phyloP scores from a whole-genome alignment of 2,888 invertebrate genomes.

The Eubasilissa splendida region DNA sequence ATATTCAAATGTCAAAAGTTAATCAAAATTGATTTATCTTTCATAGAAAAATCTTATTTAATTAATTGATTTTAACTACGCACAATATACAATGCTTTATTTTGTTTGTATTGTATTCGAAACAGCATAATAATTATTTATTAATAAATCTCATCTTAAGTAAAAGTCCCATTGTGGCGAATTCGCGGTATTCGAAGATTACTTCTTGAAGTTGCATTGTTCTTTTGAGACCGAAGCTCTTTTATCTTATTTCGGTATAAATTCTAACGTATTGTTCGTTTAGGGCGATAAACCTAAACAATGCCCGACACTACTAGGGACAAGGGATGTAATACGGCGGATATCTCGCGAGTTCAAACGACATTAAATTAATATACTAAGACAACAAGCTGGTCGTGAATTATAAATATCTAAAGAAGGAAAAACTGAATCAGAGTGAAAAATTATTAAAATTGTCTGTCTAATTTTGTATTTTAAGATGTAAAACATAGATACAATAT shows the following conservation, averaged over 20 bases:
- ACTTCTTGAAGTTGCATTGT: not conserved
- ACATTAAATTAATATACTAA: not conserved
- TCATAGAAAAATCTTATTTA: no score
- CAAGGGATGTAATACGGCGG: not conserved
- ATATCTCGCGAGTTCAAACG: conserved; percentile 1
- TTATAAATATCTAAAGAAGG: conserved; percentile 1
- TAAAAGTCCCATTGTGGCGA: not conserved
- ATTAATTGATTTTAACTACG: no score
- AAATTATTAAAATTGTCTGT: not conserved
- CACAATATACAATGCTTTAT: no score
- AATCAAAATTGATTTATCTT: no score
- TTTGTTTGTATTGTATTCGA: no score
- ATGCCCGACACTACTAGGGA: not conserved
- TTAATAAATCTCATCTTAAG: not conserved
- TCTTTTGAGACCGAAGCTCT: not conserved
- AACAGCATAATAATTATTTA: no score
- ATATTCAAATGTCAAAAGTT: no score
- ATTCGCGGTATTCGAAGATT: conserved; percentile 1
- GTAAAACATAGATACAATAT: no score
- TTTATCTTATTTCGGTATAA: conserved; percentile 7
- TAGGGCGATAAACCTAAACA: conserved; percentile 11
- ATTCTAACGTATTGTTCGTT: conserved; percentile 7
- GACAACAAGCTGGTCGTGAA: not conserved
- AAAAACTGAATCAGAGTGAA: not conserved
- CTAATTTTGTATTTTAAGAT: no score